Evolutionary conservation across 2,113 vertebrate species (phyloP), one percentile per base, ranked within the genome.

Genomic region (Calyptomena viridis): DNA sequence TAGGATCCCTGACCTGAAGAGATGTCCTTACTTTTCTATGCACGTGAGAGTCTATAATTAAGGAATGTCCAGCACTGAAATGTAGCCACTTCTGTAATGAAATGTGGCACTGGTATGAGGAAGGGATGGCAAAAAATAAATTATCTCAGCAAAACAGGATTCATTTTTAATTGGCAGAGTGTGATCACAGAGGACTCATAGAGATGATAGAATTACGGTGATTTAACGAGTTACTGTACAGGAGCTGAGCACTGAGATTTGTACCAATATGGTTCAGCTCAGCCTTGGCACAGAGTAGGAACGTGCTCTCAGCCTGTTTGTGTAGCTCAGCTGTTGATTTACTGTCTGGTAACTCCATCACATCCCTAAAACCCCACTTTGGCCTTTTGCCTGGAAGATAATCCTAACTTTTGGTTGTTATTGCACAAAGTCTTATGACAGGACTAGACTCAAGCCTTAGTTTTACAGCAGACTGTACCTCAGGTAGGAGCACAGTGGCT

Each of bases 131-230:
- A 89, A 88, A 91, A 95, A 87, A 71, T 62, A 76, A 85, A 85
- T 90, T 52, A 75, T 50, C 73, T 90, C 56, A 21, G 73, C 37
- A 87, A 95, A 72, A 39, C 52, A 84, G 68, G 73, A 37, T 24
- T 56, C 59, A 37, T 83, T 81, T 95, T 94, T 83, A 90, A 90
- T 94, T 77, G 78, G 67, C 78, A 59, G 84, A 94, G 40, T 6
- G 14, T 3, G 7, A 77, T 75, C 76, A 52, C 79, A 23, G 14
- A 87, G 62, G 79, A 71, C 68, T 84, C 12, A 0, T 11, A 14
- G 76, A 71, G 50, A 37, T 77, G 69, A 69, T 64, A 21, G 74
- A 87, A 63, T 91, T 79, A 79, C 58, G 27, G 76, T 25, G 59
- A 66, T 88, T 90, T 88, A 92, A 74, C 3, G 12, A 87, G 87